Evolutionary conservation across 2,113 vertebrate species (phyloP).

Genomic region (Hypanus sabinus): DNA sequence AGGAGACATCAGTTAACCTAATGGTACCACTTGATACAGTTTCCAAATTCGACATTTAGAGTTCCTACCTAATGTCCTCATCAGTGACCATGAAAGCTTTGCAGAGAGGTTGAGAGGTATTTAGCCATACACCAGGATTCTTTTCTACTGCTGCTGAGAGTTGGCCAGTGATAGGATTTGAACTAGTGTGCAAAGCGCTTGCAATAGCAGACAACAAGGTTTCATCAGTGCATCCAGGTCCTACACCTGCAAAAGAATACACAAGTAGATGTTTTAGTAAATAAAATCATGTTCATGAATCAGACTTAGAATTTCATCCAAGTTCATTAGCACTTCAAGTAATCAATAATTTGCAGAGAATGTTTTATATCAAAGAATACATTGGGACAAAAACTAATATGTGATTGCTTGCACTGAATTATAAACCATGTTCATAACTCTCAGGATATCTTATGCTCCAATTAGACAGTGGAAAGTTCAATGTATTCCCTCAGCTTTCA

Average conservation of each 20-base stretch:
- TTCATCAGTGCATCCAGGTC: constrained; percentile 91
- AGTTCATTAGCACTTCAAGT: neutral
- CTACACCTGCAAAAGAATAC: constrained; percentile 66
- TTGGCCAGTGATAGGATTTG: constrained; percentile 90
- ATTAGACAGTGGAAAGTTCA: neutral
- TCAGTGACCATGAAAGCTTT: constrained; percentile 97
- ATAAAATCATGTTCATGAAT: neutral
- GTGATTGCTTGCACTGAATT: no score
- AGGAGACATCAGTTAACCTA: neutral
- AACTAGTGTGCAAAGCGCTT: constrained; percentile 92
- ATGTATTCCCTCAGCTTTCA: neutral
- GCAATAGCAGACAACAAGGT: constrained; percentile 91
- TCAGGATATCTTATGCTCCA: neutral
- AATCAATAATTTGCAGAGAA: neutral
- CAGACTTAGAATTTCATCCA: neutral
- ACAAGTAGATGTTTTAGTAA: neutral
- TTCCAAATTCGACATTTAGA: neutral
- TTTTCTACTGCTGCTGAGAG: constrained; percentile 93
- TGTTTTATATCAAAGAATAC: neutral
- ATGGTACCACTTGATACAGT: neutral
- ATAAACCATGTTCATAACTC: no score
- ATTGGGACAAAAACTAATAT: neutral
- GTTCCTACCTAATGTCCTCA: constrained; percentile 84
- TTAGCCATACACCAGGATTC: constrained; percentile 95
- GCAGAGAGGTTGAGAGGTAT: constrained; percentile 90